Evolutionary conservation across 2,797 vertebrate genomes (phyloP).

Genomic region (Coilia nasus): DNA sequence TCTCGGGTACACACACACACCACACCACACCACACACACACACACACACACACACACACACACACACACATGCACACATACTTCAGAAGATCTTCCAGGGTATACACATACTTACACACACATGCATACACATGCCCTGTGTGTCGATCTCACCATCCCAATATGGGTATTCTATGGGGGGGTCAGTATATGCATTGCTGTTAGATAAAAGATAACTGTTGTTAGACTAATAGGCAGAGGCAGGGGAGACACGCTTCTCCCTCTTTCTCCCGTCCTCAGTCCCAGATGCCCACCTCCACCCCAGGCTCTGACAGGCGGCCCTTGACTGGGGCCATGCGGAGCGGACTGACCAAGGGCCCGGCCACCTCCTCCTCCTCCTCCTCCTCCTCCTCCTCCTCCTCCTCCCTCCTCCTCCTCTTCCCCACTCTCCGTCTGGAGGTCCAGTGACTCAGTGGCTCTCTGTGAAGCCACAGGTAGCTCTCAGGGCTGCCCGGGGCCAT

Average conservation of each 20-base stretch:
- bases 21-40: too few relatives aligned
- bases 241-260: conserved; percentile 42
- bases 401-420: conserved; percentile 6
- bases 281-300: conserved; percentile 6
- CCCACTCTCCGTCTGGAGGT: conserved; percentile 52
- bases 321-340: background rate
- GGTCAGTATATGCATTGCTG: background rate
- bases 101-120: too few relatives aligned
- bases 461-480: conserved; percentile 4
- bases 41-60: conserved; percentile 25
- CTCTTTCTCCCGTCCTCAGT: conserved; percentile 27
- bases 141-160: too few relatives aligned
- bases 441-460: conserved; percentile 59
- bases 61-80: background rate
- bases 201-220: too few relatives aligned
- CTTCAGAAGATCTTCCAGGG: too few relatives aligned
- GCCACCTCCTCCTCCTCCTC: background rate
- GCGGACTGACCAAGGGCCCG: background rate
- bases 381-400: background rate
- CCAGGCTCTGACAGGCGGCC: background rate
- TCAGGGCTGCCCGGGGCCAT: background rate
- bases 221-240: background rate
- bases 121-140: too few relatives aligned
- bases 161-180: too few relatives aligned
- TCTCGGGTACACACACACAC: too few relatives aligned